A percentile compares a stretch with the other conserved stretches of the same genome.
These are phyloP conservation scores for Porphyrio hochstetteri DNA, from an alignment of 2,113 vertebrate genomes.

Conservation along the genomic window DNA sequence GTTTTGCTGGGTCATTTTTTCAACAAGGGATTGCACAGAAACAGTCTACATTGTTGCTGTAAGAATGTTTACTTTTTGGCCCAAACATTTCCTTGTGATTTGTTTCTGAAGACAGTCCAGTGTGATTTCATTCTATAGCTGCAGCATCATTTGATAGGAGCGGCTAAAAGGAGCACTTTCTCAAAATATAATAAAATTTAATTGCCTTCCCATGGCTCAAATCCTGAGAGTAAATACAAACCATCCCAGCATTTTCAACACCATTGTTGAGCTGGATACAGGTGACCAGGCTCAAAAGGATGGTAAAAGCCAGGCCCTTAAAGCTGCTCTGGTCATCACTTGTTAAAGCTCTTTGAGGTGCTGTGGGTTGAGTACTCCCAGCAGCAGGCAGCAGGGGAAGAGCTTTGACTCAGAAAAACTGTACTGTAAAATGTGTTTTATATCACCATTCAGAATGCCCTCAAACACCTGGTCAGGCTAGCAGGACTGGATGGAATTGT, in stretches of 20 bases:
- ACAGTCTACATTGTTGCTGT: not conserved
- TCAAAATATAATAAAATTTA: not conserved
- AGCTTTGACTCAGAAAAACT: conserved; percentile 34
- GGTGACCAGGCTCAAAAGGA: conserved; percentile 26
- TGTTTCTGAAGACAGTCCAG: not conserved
- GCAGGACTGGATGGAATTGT: not conserved
- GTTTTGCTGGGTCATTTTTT: not conserved
- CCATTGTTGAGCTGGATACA: not conserved
- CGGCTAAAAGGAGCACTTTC: conserved; percentile 18
- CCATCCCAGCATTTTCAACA: conserved; percentile 34
- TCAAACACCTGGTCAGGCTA: not conserved
- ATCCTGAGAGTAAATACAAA: conserved; percentile 15
- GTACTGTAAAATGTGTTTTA: not conserved
- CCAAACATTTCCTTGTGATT: not conserved
- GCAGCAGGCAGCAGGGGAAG: conserved; percentile 22
- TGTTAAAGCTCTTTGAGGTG: conserved; percentile 39
- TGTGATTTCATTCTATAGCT: not conserved
- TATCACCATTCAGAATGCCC: not conserved
- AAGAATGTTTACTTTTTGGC: not conserved
- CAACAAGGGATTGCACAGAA: not conserved
- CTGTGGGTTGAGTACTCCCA: not conserved
- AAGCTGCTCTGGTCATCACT: conserved; percentile 49
- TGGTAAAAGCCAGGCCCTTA: conserved; percentile 55
- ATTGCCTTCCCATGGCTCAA: not conserved
- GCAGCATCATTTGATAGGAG: not conserved